phyloP scores from a whole-genome alignment of 37 sponge, comb jelly and placozoan species.

The Ianthella basta region DNA sequence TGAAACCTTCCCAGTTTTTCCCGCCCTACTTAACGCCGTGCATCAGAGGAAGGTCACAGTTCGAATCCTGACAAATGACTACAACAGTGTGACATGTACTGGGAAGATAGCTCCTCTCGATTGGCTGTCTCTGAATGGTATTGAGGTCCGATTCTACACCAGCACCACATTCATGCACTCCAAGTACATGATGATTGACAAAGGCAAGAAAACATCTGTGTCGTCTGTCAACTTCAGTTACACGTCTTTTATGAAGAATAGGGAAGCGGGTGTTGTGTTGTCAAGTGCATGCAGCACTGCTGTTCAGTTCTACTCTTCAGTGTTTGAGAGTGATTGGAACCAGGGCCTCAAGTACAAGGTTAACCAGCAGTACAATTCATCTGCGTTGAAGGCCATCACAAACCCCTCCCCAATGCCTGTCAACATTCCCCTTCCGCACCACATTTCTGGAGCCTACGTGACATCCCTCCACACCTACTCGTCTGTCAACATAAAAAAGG shows the following conservation, averaged over 20 bases:
- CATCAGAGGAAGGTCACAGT: slow-evolving; percentile 54
- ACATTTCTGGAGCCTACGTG: slow-evolving; percentile 63
- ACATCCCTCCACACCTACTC: slow-evolving; percentile 38
- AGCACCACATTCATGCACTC: slow-evolving; percentile 87
- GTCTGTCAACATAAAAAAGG: slow-evolving; percentile 42
- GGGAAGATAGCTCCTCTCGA: slow-evolving; percentile 75
- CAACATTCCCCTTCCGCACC: slow-evolving; percentile 27
- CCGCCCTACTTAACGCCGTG: slow-evolving; percentile 81
- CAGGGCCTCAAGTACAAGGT: slow-evolving; percentile 41
- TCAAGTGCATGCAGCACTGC: slow-evolving; percentile 47
- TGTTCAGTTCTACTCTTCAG: slow-evolving; percentile 53
- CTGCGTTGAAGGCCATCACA: slow-evolving; percentile 67
- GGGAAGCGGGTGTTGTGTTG: slow-evolving; percentile 89
- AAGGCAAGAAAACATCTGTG: slow-evolving; percentile 71
- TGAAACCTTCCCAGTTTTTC: slow-evolving; percentile 85
- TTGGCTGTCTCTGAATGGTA: slow-evolving; percentile 77
- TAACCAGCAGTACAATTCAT: slow-evolving; percentile 41
- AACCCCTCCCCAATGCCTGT: slow-evolving; percentile 29
- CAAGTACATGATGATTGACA: slow-evolving; percentile 78
- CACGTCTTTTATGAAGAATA: slow-evolving; percentile 82
- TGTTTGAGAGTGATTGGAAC: slow-evolving; percentile 83
- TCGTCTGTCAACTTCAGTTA: slow-evolving; percentile 91
- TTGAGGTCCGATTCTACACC: slow-evolving; percentile 60
- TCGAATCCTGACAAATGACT: slow-evolving; percentile 79
- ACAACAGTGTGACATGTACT: slow-evolving; percentile 47